Conservation (phyloP, 1,140 invertebrate species). For the Drosophila gunungcola region DNA sequence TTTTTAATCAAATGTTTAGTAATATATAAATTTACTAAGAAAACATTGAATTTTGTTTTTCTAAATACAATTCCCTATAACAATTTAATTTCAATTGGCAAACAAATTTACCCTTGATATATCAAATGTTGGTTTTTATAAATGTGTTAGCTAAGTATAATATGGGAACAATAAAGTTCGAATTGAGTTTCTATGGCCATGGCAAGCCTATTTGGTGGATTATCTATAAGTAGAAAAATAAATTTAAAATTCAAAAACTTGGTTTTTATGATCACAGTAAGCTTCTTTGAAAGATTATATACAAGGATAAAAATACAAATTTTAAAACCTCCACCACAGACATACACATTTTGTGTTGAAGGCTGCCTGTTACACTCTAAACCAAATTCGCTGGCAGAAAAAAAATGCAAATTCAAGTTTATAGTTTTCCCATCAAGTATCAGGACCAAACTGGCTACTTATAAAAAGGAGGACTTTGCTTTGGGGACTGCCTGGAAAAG, state of each 20-base stretch:
- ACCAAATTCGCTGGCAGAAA: neutral
- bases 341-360: neutral
- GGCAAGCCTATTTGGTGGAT: neutral
- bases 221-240: slow-evolving; percentile 1
- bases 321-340: neutral
- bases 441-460: neutral
- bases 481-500: slow-evolving; percentile 10
- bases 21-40: too few relatives aligned
- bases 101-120: too few relatives aligned
- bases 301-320: slow-evolving; percentile 2
- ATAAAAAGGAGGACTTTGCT: neutral
- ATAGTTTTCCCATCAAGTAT: slow-evolving; percentile 4
- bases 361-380: neutral
- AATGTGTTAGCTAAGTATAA: too few relatives aligned
- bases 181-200: neutral
- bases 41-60: too few relatives aligned
- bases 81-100: too few relatives aligned
- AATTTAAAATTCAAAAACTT: neutral
- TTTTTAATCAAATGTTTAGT: too few relatives aligned
- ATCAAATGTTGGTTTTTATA: too few relatives aligned
- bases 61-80: too few relatives aligned
- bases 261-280: slow-evolving; percentile 11
- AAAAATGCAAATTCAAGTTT: slow-evolving; percentile 13
- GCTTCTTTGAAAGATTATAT: slow-evolving; percentile 6
- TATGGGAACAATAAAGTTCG: too few relatives aligned